A percentile compares a stretch with the other conserved stretches of the same genome.
These are phyloP conservation scores for Dryadula phaetusa DNA, from an alignment of 2,888 invertebrate species.

Conservation along the genomic window DNA sequence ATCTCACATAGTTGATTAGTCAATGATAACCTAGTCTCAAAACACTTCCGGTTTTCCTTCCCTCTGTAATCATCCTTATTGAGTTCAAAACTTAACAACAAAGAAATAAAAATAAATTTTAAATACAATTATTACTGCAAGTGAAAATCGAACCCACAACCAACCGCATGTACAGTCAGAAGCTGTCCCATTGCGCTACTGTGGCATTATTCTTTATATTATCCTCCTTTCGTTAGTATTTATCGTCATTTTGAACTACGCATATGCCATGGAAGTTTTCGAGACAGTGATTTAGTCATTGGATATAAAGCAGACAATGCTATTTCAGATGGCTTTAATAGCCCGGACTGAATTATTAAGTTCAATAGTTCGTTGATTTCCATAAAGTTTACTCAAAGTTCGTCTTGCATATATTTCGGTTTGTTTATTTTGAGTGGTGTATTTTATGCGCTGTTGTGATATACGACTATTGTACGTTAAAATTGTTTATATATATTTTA, in stretches of 20 bases:
- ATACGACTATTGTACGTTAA: neutral
- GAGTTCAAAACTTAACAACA: too few relatives aligned
- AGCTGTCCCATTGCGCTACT: neutral
- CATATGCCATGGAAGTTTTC: neutral
- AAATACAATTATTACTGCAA: too few relatives aligned
- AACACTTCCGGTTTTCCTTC: too few relatives aligned
- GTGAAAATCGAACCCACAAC: too few relatives aligned
- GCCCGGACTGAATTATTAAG: slow-evolving; percentile 20
- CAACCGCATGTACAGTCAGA: too few relatives aligned
- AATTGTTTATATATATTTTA: neutral
- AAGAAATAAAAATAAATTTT: too few relatives aligned
- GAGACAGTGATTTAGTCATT: neutral
- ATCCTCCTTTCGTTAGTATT: too few relatives aligned
- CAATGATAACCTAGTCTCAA: too few relatives aligned
- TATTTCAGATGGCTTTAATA: slow-evolving; percentile 14
- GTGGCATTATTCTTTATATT: neutral
- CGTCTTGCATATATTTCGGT: slow-evolving; percentile 7
- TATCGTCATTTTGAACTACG: neutral
- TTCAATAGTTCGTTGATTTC: slow-evolving; percentile 19
- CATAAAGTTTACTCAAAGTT: slow-evolving; percentile 5
- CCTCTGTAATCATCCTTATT: too few relatives aligned
- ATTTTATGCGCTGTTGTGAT: slow-evolving; percentile 4
- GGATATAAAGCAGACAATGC: slow-evolving; percentile 15
- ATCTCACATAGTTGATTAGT: too few relatives aligned
- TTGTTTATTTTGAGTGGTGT: slow-evolving; percentile 8